Conservation (phyloP, 1,140 invertebrate genomes). For the Rhynchophorus ferrugineus region DNA sequence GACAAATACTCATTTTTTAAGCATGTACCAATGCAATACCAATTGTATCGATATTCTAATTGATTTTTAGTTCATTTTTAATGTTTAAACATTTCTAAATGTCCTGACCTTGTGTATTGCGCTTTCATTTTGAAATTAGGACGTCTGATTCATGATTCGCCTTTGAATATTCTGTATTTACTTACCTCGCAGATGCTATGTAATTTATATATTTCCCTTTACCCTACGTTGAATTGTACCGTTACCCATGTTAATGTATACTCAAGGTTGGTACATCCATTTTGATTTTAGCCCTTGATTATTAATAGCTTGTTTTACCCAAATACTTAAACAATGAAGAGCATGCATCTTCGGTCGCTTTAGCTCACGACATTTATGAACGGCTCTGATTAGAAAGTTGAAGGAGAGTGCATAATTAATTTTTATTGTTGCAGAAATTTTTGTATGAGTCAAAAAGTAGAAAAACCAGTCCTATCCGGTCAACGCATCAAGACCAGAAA, state of each 20-base stretch:
- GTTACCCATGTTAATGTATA: too few species aligned
- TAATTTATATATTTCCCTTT: too few species aligned
- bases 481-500: conserved; percentile 99
- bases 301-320: too few species aligned
- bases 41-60: background rate
- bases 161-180: background rate
- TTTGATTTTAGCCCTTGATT: too few species aligned
- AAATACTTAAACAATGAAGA: too few species aligned
- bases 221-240: too few species aligned
- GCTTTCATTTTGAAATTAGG: conserved; percentile 18
- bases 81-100: conserved; percentile 8
- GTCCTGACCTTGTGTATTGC: conserved; percentile 12
- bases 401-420: too few species aligned
- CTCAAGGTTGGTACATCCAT: too few species aligned
- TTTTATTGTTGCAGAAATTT: conserved; percentile 34
- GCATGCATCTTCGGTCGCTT: too few species aligned
- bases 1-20: conserved; percentile 4
- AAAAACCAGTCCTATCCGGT: conserved; percentile 99
- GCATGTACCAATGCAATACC: background rate
- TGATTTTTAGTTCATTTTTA: background rate
- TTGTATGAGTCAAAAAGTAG: conserved; percentile 99
- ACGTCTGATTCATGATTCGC: conserved; percentile 6
- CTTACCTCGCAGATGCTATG: too few species aligned
- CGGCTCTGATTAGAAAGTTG: background rate
- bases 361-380: too few species aligned